phyloP scores from a whole-genome alignment of 1,140 invertebrate species.

The Ostrea edulis region DNA sequence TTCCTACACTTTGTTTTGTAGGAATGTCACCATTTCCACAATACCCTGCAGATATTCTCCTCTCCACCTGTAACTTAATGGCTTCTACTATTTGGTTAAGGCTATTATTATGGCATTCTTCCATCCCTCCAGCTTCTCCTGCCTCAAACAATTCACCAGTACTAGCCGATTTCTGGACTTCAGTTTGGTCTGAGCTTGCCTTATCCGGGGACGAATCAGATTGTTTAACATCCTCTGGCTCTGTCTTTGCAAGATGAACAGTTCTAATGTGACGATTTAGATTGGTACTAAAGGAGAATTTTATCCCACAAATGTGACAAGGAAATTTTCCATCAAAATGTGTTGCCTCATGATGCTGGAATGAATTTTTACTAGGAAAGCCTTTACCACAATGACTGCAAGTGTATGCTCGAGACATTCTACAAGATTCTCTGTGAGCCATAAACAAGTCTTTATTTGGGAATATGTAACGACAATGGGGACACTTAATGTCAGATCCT shows the following conservation, averaged over 20 bases:
- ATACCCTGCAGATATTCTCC: constrained; percentile 6
- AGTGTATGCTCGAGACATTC: neutral
- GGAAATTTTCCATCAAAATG: constrained; percentile 45
- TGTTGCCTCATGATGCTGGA: constrained; percentile 44
- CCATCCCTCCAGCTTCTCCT: neutral
- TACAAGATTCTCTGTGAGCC: constrained; percentile 26
- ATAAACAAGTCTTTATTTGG: constrained; percentile 19
- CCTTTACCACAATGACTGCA: constrained; percentile 38
- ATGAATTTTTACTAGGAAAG: constrained; percentile 41
- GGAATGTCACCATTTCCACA: constrained; percentile 22
- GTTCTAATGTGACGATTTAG: constrained; percentile 39
- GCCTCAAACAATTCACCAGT: neutral
- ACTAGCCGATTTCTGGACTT: neutral
- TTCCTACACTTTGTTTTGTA: constrained; percentile 2
- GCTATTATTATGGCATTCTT: constrained; percentile 4
- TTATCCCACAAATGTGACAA: constrained; percentile 34
- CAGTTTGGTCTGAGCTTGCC: neutral
- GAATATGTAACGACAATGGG: constrained; percentile 27
- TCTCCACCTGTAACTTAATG: constrained; percentile 3
- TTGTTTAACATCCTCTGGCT: neutral
- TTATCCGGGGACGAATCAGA: neutral
- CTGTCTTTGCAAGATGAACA: constrained; percentile 17
- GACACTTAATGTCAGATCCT: constrained; percentile 30
- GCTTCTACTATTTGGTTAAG: constrained; percentile 28
- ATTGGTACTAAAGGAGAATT: constrained; percentile 43